Conservation (phyloP, 2,888 invertebrate species). For the Troides helena region DNA sequence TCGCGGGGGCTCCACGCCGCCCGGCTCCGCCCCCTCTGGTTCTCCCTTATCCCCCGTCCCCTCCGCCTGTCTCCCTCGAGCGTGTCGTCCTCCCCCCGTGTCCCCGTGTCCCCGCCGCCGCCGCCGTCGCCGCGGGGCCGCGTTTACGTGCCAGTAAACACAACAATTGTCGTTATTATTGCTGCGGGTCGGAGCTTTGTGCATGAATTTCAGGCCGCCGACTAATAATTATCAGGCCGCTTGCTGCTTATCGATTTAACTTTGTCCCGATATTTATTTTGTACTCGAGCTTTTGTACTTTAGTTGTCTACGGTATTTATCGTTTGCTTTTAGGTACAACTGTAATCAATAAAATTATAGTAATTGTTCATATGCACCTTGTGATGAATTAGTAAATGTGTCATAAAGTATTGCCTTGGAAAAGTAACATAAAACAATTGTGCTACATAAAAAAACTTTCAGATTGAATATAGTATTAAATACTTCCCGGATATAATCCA, state of each 20-base stretch:
- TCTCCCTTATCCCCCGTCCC: too few species aligned
- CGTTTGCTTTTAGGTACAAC: too few species aligned
- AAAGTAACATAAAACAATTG: background rate
- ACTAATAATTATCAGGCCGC: slow-evolving; percentile 78
- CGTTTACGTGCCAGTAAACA: slow-evolving; percentile 80
- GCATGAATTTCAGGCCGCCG: slow-evolving; percentile 79
- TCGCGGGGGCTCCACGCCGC: slow-evolving; percentile 57
- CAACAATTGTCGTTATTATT: slow-evolving; percentile 81
- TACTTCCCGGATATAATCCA: slow-evolving; percentile 9
- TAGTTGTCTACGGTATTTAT: background rate
- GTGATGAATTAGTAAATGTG: too few species aligned
- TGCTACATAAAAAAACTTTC: background rate
- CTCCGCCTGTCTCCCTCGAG: slow-evolving; percentile 18
- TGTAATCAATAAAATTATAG: too few species aligned
- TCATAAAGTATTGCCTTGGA: background rate
- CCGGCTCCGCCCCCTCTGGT: slow-evolving; percentile 45
- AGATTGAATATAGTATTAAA: background rate
- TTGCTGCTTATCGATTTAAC: slow-evolving; percentile 70
- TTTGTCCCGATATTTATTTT: slow-evolving; percentile 69
- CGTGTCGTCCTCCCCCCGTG: slow-evolving; percentile 34
- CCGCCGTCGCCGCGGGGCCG: slow-evolving; percentile 37
- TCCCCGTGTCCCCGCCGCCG: slow-evolving; percentile 43
- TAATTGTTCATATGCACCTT: too few species aligned
- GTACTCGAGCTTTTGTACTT: slow-evolving; percentile 39
- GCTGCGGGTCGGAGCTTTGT: slow-evolving; percentile 79